phyloP scores from a whole-genome alignment of 2,113 vertebrate genomes.

The Lamprologus speciosus region DNA sequence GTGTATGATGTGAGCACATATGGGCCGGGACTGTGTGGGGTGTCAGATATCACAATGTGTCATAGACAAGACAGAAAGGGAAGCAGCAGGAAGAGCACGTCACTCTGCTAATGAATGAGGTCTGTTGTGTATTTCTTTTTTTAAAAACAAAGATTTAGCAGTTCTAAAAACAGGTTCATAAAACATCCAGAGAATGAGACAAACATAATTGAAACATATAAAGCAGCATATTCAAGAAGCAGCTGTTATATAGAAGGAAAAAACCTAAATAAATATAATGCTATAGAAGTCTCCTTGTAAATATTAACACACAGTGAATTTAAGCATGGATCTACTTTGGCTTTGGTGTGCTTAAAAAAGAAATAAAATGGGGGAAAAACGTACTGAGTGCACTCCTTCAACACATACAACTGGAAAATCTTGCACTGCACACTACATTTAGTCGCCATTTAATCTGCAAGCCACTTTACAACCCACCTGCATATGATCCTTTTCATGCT shows the following conservation, averaged over 20 bases:
- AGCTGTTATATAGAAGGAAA: neutral
- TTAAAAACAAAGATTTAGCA: neutral
- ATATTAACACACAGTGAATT: neutral
- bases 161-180: neutral
- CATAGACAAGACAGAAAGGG: neutral
- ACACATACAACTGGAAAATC: neutral
- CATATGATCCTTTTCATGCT: neutral
- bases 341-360: neutral
- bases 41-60: neutral
- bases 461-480: neutral
- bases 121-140: neutral
- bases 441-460: neutral
- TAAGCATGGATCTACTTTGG: neutral
- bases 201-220: neutral
- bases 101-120: neutral
- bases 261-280: neutral
- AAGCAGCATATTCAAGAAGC: neutral
- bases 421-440: neutral
- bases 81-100: neutral
- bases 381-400: neutral
- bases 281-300: neutral
- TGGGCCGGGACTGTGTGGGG: neutral
- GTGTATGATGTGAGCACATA: neutral
- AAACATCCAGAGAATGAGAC: neutral
- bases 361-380: rapidly evolving